Evolutionary conservation across 2,888 invertebrate species (phyloP).

Genomic region (Cantharis rufa): DNA sequence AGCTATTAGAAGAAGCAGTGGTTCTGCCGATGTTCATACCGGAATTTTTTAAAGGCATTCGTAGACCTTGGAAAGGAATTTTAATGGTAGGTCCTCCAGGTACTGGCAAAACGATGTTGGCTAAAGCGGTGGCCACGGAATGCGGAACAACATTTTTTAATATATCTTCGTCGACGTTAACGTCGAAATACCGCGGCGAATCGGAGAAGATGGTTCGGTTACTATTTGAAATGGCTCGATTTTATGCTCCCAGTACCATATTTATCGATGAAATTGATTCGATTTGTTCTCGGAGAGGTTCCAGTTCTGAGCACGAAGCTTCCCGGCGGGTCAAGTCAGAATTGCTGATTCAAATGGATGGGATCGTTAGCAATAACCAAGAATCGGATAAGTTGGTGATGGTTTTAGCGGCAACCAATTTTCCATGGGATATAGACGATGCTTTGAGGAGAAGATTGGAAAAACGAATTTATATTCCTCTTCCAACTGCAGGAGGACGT

Average conservation of each 20-base stretch:
- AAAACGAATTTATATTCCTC: slow-evolving; percentile 96
- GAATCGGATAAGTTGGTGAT: slow-evolving; percentile 80
- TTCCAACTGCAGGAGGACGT: slow-evolving; percentile 84
- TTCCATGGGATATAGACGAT: slow-evolving; percentile 99
- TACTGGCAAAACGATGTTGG: slow-evolving; percentile 95
- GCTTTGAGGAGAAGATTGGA: slow-evolving; percentile 93
- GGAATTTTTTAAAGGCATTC: slow-evolving; percentile 95
- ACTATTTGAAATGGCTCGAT: slow-evolving; percentile 99
- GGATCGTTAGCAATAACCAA: slow-evolving; percentile 73
- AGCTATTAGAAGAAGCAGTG: slow-evolving; percentile 93
- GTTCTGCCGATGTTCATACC: slow-evolving; percentile 98
- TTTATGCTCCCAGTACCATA: slow-evolving; percentile 97
- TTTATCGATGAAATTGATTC: slow-evolving; percentile 99
- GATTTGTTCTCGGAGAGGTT: slow-evolving; percentile 90
- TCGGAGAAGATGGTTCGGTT: slow-evolving; percentile 98
- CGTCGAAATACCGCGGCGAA: slow-evolving; percentile 99
- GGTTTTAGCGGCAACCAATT: slow-evolving; percentile 98
- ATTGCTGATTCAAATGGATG: too few species aligned
- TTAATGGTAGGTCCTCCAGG: slow-evolving; percentile 93
- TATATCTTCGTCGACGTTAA: slow-evolving; percentile 94
- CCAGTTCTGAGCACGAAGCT: slow-evolving; percentile 95
- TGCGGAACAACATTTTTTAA: slow-evolving; percentile 97
- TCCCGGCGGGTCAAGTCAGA: too few species aligned
- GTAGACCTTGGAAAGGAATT: slow-evolving; percentile 95
- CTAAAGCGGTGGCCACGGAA: slow-evolving; percentile 98